Evolutionary conservation across 2,113 vertebrate species (phyloP), one percentile per base, ranked within the genome.

Genomic region (Leucosticte australis): DNA sequence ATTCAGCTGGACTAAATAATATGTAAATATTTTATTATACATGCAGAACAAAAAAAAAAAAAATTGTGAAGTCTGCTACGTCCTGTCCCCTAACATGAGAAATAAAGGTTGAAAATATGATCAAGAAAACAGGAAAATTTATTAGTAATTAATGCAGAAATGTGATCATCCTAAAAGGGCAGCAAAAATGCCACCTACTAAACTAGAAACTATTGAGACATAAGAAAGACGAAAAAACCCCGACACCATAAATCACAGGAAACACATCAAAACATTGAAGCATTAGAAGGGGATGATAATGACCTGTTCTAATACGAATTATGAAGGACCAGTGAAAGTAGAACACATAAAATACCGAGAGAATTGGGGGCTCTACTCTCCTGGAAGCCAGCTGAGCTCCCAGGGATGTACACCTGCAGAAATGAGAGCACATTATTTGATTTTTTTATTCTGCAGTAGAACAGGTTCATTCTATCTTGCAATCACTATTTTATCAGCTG

Each of bases 241-340:
- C 3, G 0, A 31, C 10, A 50, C 7, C 10, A 39, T 31, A 68
- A 71, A 74, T 70, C 33, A 60, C 4, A 2, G 11, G 23, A 84
- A 95, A 49, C 22, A 76, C 50, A 76, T 82, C 22, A 75, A 93
- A 95, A 92, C 60, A 70, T 14, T 3, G 3, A 91, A 88, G 42
- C 28, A 79, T 67, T 87, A 56, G 69, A 84, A 89, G 22, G 13
- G 21, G 69, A 33, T 4, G 10, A 85, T 86, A 94, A 91, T 87
- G 89, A 93, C 70, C 39, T 74, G 18, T 67, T 94, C 33, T 83
- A 89, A 81, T 67, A 85, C 1, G 0, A 94, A 87, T 94, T 55
- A 57, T 63, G 69, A 79, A 92, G 79, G 68, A 65, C 73, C 64
- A 69, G 47, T 73, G 81, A 94, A 97, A 95, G n/a, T 35, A 80